phyloP scores from a whole-genome alignment of 2,113 vertebrate genomes.

The Oryzias curvinotus region DNA sequence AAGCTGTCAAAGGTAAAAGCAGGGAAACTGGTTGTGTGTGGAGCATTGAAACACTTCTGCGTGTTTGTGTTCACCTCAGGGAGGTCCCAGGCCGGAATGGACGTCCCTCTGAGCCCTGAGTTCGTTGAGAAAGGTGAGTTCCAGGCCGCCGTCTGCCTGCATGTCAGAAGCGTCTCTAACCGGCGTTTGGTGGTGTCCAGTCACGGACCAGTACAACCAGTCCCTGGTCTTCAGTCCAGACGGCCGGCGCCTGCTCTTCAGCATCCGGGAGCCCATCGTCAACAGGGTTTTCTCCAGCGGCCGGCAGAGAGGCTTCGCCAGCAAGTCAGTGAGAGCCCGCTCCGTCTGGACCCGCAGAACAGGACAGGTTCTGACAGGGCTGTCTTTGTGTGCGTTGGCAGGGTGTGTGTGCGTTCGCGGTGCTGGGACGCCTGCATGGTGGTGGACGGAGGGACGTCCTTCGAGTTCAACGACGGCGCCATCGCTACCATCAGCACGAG shows the following conservation, averaged over 20 bases:
- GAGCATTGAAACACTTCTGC: neutral
- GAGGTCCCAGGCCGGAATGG: conserved; percentile 76
- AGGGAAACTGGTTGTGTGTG: no score
- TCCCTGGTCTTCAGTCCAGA: conserved; percentile 91
- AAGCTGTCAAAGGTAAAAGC: no score
- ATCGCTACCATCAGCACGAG: conserved; percentile 88
- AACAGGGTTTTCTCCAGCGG: conserved; percentile 95
- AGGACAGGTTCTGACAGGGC: neutral
- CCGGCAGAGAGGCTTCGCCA: conserved; percentile 90
- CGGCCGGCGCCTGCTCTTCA: conserved; percentile 90
- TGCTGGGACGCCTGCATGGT: conserved; percentile 99
- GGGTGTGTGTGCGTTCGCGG: conserved; percentile 90
- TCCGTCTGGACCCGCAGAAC: neutral
- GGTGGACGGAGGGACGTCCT: conserved; percentile 94
- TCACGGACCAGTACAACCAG: conserved; percentile 90
- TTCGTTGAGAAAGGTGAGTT: conserved; percentile 84
- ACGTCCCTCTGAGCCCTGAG: conserved; percentile 78
- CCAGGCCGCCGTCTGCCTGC: no score
- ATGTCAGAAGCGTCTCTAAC: neutral
- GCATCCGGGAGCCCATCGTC: conserved; percentile 92
- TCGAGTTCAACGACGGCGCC: conserved; percentile 97
- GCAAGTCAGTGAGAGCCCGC: conserved; percentile 80
- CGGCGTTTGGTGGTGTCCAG: conserved; percentile 45
- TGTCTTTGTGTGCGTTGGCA: conserved; percentile 46
- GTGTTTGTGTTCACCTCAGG: conserved; percentile 67